Conservation (phyloP, 1,140 invertebrate species). For the Sycobia sp. region DNA sequence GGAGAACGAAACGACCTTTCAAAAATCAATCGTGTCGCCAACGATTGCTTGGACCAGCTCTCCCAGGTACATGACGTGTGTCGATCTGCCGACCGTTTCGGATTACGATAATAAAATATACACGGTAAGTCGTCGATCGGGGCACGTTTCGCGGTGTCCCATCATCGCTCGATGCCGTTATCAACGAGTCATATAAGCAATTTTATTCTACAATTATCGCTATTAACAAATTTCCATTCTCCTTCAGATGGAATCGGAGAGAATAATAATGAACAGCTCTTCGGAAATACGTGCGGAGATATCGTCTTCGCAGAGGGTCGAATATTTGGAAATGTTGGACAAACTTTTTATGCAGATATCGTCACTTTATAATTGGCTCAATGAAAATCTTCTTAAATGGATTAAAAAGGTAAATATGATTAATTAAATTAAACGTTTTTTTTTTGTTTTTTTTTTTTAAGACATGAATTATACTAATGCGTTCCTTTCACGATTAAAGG, state of each 20-base stretch:
- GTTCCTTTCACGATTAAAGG: constrained; percentile 29
- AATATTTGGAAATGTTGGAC: constrained; percentile 22
- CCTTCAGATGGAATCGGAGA: background rate
- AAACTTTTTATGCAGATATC: constrained; percentile 27
- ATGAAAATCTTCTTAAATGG: constrained; percentile 32
- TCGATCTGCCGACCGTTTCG: constrained; percentile 10
- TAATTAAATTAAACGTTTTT: constrained; percentile 9
- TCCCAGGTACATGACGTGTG: background rate
- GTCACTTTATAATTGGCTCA: constrained; percentile 39
- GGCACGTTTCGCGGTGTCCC: too few relatives aligned
- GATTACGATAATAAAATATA: constrained; percentile 3
- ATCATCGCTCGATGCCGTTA: too few relatives aligned
- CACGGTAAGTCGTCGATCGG: too few relatives aligned
- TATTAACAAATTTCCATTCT: background rate
- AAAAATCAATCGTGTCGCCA: too few relatives aligned
- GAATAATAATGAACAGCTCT: too few relatives aligned
- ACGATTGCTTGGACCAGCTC: background rate
- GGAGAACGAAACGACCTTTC: background rate
- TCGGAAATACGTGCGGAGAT: background rate
- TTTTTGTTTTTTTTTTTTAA: too few relatives aligned
- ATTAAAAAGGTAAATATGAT: constrained; percentile 36
- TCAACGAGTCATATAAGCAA: too few relatives aligned
- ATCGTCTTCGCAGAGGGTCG: background rate
- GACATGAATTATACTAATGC: background rate
- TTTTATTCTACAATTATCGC: too few relatives aligned